phyloP scores from a whole-genome alignment of 2,797 vertebrate species.

The Salarias fasciatus region DNA sequence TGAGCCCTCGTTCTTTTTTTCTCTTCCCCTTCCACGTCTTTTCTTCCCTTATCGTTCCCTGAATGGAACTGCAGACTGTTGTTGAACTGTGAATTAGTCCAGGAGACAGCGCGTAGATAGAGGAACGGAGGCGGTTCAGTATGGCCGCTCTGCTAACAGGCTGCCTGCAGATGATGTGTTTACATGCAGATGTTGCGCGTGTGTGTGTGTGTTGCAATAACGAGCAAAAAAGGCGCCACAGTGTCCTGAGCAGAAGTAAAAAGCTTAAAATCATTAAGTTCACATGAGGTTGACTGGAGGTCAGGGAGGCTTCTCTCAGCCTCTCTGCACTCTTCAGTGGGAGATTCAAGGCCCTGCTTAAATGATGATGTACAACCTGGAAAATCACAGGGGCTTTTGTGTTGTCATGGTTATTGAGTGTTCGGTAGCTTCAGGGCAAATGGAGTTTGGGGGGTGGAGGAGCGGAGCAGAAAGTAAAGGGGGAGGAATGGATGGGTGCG shows the following conservation, averaged over 20 bases:
- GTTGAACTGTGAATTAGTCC: conserved; percentile 57
- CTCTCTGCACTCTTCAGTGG: neutral
- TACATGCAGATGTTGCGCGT: neutral
- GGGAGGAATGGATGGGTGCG: conserved; percentile 40
- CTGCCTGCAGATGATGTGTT: conserved; percentile 15
- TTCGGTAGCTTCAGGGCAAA: conserved; percentile 68
- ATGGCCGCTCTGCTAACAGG: conserved; percentile 13
- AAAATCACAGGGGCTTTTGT: conserved; percentile 59
- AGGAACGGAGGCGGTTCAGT: conserved; percentile 21
- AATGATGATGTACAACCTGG: conserved; percentile 66
- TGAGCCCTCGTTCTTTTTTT: conserved; percentile 55
- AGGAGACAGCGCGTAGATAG: conserved; percentile 23
- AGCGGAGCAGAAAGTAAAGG: conserved; percentile 4
- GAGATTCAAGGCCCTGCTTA: conserved; percentile 34
- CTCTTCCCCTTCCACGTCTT: conserved; percentile 25
- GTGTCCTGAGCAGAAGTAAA: conserved; percentile 7
- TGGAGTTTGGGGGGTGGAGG: conserved; percentile 8
- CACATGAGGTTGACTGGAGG: conserved; percentile 25
- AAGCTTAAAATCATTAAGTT: conserved; percentile 37
- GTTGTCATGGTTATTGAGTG: conserved; percentile 79
- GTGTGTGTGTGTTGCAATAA: no score
- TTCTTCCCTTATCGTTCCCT: conserved; percentile 59
- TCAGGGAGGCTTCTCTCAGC: conserved; percentile 18
- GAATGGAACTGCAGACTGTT: conserved; percentile 59
- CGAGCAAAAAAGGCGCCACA: conserved; percentile 1